phyloP scores from a whole-genome alignment of 2,113 vertebrate species.

The Tiliqua scincoides region DNA sequence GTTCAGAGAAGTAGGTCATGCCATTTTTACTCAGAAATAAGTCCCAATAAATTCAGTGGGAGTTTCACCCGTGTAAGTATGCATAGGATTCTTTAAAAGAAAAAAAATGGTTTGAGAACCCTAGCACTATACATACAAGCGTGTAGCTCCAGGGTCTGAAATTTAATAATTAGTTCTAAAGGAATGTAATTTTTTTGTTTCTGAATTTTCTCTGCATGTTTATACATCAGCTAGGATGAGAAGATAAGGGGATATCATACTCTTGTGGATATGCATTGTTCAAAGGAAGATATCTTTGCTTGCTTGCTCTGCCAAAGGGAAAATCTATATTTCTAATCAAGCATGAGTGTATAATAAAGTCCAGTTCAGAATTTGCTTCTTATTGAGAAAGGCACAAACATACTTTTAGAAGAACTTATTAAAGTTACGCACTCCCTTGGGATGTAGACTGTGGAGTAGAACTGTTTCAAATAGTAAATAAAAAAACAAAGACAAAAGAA shows the following conservation, averaged over 20 bases:
- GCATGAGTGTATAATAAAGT: conserved; percentile 16
- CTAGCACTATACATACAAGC: not conserved
- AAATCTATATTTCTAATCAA: conserved; percentile 47
- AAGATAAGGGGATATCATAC: not conserved
- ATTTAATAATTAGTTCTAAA: not conserved
- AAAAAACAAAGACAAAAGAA: not conserved
- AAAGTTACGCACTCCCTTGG: not conserved
- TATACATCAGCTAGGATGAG: not conserved
- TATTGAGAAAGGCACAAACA: conserved; percentile 22
- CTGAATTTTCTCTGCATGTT: not conserved
- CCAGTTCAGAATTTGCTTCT: conserved; percentile 17
- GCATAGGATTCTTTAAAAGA: not conserved
- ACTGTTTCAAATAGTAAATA: not conserved
- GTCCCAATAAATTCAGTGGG: too few species aligned
- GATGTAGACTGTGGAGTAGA: not conserved
- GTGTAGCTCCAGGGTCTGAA: not conserved
- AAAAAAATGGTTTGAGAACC: not conserved
- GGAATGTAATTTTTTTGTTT: not conserved
- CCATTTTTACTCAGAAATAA: too few species aligned
- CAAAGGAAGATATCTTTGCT: not conserved
- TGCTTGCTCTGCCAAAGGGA: conserved; percentile 4
- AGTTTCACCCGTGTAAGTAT: not conserved
- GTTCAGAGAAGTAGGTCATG: too few species aligned
- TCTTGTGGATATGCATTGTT: not conserved
- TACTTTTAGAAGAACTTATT: not conserved